Evolutionary conservation across 2,113 vertebrate species (phyloP).

Genomic region (Hyperoodon ampullatus): DNA sequence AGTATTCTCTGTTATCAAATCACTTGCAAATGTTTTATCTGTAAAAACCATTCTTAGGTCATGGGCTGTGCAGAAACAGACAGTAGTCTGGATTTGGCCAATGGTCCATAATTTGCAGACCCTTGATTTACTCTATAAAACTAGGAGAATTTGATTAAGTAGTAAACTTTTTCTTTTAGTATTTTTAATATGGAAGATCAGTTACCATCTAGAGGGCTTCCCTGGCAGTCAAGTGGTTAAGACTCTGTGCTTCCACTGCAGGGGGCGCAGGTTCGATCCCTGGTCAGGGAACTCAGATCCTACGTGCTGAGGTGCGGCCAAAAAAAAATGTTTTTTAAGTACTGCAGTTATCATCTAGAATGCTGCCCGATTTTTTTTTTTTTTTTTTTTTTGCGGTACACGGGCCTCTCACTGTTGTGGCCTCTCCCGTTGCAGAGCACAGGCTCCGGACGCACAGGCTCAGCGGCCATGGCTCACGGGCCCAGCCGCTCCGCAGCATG

Average conservation of each 20-base stretch:
- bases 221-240: neutral
- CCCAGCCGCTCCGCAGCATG: too few species aligned
- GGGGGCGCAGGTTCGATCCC: neutral
- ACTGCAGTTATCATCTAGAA: neutral
- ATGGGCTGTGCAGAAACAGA: neutral
- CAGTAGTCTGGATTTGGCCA: neutral
- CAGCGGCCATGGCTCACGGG: too few species aligned
- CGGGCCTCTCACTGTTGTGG: too few species aligned
- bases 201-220: neutral
- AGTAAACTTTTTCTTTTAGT: neutral
- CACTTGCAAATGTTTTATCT: conserved; percentile 7
- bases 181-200: conserved; percentile 29
- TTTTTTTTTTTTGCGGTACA: too few species aligned
- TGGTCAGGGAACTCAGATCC: neutral
- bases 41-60: neutral
- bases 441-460: too few species aligned
- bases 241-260: neutral
- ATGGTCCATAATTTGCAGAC: neutral
- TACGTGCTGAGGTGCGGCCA: neutral
- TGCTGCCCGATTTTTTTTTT: neutral
- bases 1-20: neutral
- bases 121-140: neutral
- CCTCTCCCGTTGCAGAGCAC: too few species aligned
- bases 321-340: neutral
- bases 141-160: neutral